Conservation (phyloP, 1,140 invertebrate genomes). For the Zaprionus lachaisei region DNA sequence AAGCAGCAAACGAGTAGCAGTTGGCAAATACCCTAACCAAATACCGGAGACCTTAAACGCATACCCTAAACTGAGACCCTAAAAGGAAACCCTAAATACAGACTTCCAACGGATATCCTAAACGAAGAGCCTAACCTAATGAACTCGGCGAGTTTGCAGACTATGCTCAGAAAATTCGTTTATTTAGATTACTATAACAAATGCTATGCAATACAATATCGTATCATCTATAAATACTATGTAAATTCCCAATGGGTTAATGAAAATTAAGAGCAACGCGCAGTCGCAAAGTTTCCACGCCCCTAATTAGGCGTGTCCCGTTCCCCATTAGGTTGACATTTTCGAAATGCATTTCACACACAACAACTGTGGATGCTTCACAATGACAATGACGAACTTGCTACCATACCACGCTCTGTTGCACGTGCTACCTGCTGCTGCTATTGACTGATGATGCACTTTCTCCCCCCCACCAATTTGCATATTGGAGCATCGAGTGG, state of each 20-base stretch:
- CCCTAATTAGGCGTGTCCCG: constrained; percentile 21
- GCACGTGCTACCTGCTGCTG: constrained; percentile 28
- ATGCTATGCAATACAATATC: neutral
- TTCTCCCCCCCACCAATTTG: constrained; percentile 21
- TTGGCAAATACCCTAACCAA: constrained; percentile 14
- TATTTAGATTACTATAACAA: neutral
- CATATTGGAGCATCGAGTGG: constrained; percentile 4
- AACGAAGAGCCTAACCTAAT: no score
- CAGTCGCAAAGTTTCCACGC: neutral
- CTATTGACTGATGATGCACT: constrained; percentile 40
- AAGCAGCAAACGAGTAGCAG: constrained; percentile 22
- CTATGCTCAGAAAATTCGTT: neutral
- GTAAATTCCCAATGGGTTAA: neutral
- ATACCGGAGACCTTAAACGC: no score
- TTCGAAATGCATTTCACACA: constrained; percentile 27
- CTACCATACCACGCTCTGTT: constrained; percentile 47
- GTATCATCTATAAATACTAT: neutral
- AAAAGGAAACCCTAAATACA: no score
- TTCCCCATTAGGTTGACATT: constrained; percentile 33
- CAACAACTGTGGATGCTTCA: constrained; percentile 16
- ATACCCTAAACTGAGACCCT: no score
- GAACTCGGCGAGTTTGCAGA: neutral
- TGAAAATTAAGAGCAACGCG: neutral
- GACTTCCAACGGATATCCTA: no score
- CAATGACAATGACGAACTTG: constrained; percentile 54